Evolutionary conservation across 2,113 vertebrate species (phyloP).

Genomic region (Festucalex cinctus): DNA sequence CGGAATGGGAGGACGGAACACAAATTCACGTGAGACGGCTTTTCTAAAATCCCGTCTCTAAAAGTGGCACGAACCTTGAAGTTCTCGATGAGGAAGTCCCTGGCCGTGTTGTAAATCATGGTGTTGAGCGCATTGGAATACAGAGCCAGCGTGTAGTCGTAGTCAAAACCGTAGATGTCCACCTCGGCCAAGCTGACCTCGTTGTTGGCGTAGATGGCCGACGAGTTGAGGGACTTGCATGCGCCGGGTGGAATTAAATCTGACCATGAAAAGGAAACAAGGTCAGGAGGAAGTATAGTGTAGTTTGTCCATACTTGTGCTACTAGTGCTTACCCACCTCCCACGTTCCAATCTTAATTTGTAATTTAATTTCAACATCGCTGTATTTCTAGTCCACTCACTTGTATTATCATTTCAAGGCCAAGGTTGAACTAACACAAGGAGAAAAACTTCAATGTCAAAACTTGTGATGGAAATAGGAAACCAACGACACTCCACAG

Average conservation of each 20-base stretch:
- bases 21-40: too few species aligned
- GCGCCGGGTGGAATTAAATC: slow-evolving; percentile 79
- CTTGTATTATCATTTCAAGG: too few species aligned
- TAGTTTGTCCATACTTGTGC: too few species aligned
- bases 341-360: too few species aligned
- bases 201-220: slow-evolving; percentile 81
- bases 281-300: too few species aligned
- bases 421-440: not conserved
- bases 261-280: slow-evolving; percentile 31
- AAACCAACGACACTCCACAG: slow-evolving; percentile 1
- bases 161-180: slow-evolving; percentile 80
- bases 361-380: too few species aligned
- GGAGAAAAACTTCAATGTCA: not conserved
- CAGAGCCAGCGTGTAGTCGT: slow-evolving; percentile 78
- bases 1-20: not conserved
- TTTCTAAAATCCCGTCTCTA: not conserved
- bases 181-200: slow-evolving; percentile 75
- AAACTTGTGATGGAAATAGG: not conserved
- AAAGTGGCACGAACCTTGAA: slow-evolving; percentile 68
- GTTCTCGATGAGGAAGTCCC: slow-evolving; percentile 69
- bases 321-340: too few species aligned
- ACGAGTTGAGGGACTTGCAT: slow-evolving; percentile 74
- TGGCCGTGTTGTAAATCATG: slow-evolving; percentile 74
- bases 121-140: slow-evolving; percentile 73
- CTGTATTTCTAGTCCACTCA: too few species aligned